Evolutionary conservation across 2,888 invertebrate species (phyloP).

Genomic region (Oscheius sp.): DNA sequence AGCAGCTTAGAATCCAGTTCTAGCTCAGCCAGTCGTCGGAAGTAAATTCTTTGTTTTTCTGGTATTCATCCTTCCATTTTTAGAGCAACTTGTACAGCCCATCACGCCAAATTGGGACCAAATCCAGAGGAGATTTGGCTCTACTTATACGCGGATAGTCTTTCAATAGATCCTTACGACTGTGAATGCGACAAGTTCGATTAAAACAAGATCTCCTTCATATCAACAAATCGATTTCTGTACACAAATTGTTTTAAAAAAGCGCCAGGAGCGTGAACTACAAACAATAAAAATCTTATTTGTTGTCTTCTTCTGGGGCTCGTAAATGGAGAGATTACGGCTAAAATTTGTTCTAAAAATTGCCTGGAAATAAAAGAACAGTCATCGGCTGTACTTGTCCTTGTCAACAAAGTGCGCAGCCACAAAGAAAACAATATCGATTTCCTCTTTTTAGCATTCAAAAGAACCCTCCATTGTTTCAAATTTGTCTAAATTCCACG

Average conservation of each 20-base stretch:
- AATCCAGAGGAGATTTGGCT: not conserved
- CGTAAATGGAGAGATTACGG: not conserved
- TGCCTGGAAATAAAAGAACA: too few relatives aligned
- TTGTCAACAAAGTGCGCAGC: too few relatives aligned
- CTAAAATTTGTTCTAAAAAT: too few relatives aligned
- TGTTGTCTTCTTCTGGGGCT: not conserved
- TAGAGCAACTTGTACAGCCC: not conserved
- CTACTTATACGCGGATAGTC: slow-evolving; percentile 6
- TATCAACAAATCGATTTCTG: not conserved
- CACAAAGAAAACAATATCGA: too few relatives aligned
- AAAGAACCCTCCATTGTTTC: too few relatives aligned
- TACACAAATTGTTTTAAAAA: not conserved
- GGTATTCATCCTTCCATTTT: not conserved
- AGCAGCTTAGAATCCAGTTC: not conserved
- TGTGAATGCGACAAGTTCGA: slow-evolving; percentile 14
- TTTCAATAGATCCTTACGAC: not conserved
- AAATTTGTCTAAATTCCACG: too few relatives aligned
- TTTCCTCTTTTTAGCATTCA: too few relatives aligned
- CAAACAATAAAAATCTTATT: too few relatives aligned
- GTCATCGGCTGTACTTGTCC: too few relatives aligned
- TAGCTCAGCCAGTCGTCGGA: not conserved
- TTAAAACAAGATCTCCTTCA: not conserved
- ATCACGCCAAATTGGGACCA: not conserved
- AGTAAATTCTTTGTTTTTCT: not conserved
- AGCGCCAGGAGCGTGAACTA: slow-evolving; percentile 7